Conservation (phyloP, 2,888 invertebrate genomes). For the Callimorpha dominula region DNA sequence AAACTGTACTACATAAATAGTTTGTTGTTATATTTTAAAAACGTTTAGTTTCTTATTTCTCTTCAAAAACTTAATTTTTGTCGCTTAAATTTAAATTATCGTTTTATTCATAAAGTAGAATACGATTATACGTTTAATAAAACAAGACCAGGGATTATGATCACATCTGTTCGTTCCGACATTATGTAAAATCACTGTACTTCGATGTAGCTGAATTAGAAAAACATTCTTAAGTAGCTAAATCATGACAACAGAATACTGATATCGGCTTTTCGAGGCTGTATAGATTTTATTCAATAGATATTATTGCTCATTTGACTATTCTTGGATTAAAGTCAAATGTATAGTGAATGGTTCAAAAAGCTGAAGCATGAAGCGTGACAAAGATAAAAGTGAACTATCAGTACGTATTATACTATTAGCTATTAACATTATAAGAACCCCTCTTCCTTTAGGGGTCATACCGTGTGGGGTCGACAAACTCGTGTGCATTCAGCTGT, state of each 20-base stretch:
- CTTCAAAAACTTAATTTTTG: too few species aligned
- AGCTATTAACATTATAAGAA: constrained; percentile 75
- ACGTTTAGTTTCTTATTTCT: too few species aligned
- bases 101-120: neutral
- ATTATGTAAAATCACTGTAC: neutral
- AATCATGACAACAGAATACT: constrained; percentile 60
- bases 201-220: neutral
- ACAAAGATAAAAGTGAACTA: constrained; percentile 74
- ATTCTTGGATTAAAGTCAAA: constrained; percentile 34
- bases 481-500: constrained; percentile 76
- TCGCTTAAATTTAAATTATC: too few species aligned
- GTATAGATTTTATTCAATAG: constrained; percentile 58
- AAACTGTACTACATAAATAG: too few species aligned
- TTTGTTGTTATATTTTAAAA: too few species aligned
- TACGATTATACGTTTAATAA: neutral
- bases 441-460: constrained; percentile 78
- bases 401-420: constrained; percentile 68
- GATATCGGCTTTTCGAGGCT: constrained; percentile 57
- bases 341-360: constrained; percentile 51
- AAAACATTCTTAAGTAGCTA: constrained; percentile 9
- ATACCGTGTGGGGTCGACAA: constrained; percentile 75
- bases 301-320: constrained; percentile 51
- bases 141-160: neutral
- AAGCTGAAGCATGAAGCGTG: constrained; percentile 68
- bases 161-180: neutral